phyloP scores from a whole-genome alignment of 2,888 invertebrate species.

The Osmoderma eremita region DNA sequence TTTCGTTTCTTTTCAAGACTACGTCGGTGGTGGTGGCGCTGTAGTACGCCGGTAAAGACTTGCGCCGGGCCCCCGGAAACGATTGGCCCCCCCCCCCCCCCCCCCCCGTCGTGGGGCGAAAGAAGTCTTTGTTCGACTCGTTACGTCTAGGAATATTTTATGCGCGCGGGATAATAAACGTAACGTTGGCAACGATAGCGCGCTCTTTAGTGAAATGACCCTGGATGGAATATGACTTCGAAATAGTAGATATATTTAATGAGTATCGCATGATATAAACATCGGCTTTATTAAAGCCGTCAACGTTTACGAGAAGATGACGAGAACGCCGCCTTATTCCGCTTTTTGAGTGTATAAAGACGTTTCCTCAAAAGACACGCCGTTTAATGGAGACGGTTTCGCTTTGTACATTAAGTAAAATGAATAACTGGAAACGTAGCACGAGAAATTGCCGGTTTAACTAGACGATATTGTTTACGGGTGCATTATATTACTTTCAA shows the following conservation, averaged over 20 bases:
- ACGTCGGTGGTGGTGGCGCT: neutral
- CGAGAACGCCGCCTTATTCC: slow-evolving; percentile 10
- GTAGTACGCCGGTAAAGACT: slow-evolving; percentile 1
- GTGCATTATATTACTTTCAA: too few species aligned
- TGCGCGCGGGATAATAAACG: slow-evolving; percentile 22
- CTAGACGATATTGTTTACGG: too few species aligned
- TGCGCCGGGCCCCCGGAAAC: too few species aligned
- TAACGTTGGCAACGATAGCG: slow-evolving; percentile 8
- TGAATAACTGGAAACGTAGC: too few species aligned
- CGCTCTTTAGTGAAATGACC: slow-evolving; percentile 30
- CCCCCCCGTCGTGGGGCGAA: slow-evolving; percentile 1
- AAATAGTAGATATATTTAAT: slow-evolving; percentile 35
- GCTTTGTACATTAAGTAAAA: neutral
- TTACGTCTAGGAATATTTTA: slow-evolving; percentile 12
- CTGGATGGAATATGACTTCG: slow-evolving; percentile 19
- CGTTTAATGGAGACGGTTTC: neutral
- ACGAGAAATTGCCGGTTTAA: too few species aligned
- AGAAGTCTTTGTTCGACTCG: slow-evolving; percentile 31
- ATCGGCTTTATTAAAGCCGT: slow-evolving; percentile 29
- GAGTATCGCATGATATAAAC: slow-evolving; percentile 33
- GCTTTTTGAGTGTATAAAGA: neutral
- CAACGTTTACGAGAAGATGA: slow-evolving; percentile 29
- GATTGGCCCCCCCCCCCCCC: too few species aligned
- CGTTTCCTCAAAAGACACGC: neutral
- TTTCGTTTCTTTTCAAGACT: slow-evolving; percentile 13